Evolutionary conservation across 1,140 invertebrate species (phyloP).

Genomic region (Archivesica marissinica): DNA sequence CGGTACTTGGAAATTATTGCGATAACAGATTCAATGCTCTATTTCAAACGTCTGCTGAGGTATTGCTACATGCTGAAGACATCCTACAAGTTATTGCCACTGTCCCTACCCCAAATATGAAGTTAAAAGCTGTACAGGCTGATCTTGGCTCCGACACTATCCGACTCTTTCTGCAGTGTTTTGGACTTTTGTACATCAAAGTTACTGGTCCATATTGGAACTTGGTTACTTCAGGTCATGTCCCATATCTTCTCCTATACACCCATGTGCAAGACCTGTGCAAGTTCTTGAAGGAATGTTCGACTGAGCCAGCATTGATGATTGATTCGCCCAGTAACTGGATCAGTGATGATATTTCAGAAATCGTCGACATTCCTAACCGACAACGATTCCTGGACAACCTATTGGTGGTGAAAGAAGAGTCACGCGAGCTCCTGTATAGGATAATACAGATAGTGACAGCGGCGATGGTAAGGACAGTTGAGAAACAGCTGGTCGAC

Average conservation of each 20-base stretch:
- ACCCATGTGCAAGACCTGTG: too few species aligned
- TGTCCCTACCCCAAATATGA: neutral
- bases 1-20: conserved; percentile 44
- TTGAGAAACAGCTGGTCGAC: too few species aligned
- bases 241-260: conserved; percentile 3
- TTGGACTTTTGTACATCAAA: conserved; percentile 1
- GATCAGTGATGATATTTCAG: too few species aligned
- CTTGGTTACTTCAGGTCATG: neutral
- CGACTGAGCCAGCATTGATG: too few species aligned
- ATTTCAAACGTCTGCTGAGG: conserved; percentile 42
- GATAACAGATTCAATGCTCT: conserved; percentile 50
- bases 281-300: too few species aligned
- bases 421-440: too few species aligned
- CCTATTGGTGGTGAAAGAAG: too few species aligned
- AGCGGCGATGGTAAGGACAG: too few species aligned
- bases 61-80: neutral
- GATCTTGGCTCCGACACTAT: neutral
- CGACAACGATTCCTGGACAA: too few species aligned
- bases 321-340: too few species aligned
- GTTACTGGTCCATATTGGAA: conserved; percentile 15
- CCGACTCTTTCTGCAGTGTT: neutral
- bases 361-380: too few species aligned
- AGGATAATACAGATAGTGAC: too few species aligned
- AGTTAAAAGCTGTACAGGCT: conserved; percentile 2
- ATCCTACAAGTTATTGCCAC: neutral